Evolutionary conservation across 2,113 vertebrate species (phyloP).

Genomic region (Macrotus californicus): DNA sequence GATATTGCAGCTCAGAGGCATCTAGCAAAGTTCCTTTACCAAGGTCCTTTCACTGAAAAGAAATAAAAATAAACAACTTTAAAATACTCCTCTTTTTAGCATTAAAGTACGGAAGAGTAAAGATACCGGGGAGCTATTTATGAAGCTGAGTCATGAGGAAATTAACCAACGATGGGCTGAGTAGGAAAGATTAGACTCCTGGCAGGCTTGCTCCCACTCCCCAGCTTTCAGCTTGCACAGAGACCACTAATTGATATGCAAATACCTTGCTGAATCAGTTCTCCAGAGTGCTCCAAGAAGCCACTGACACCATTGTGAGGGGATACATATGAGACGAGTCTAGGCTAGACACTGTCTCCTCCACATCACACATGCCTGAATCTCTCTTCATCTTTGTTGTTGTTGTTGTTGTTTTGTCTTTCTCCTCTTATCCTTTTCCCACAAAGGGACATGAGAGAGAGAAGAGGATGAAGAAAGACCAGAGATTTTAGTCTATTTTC

Average conservation of each 20-base stretch:
- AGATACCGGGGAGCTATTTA: not conserved
- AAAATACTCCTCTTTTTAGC: not conserved
- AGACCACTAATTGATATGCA: fast-evolving
- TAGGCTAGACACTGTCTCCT: not conserved
- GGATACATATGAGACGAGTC: not conserved
- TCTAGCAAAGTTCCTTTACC: not conserved
- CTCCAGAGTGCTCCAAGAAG: fast-evolving
- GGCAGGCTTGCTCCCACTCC: fast-evolving
- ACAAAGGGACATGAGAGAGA: not conserved
- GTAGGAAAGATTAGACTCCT: not conserved
- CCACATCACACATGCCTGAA: fast-evolving
- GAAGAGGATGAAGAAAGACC: not conserved
- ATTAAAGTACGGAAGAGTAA: not conserved
- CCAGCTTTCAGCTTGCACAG: fast-evolving
- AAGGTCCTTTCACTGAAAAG: fast-evolving
- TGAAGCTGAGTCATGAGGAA: not conserved
- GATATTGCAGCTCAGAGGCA: not conserved
- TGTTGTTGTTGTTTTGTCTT: not conserved
- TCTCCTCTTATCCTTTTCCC: not conserved
- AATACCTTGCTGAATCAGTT: not conserved
- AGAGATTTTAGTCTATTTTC: no score
- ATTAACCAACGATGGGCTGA: fast-evolving
- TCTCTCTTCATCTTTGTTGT: no score
- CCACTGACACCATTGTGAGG: no score
- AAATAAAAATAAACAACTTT: no score